Evolutionary conservation across 1,140 invertebrate species (phyloP), one percentile per base, ranked within the genome.

Genomic region (Galleria mellonella): DNA sequence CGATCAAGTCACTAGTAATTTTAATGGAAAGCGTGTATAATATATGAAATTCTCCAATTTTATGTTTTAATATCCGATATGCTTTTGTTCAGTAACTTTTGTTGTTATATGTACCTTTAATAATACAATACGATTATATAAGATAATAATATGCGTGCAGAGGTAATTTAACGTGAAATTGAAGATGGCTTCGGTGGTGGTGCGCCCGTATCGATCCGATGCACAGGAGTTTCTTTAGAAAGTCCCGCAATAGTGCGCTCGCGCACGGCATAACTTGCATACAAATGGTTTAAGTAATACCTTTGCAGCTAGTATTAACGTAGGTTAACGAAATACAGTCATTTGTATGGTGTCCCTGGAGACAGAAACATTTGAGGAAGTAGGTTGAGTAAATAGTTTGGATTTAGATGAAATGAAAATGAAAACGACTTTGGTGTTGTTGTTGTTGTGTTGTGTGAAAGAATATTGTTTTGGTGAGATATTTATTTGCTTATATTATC

Each of bases 201-300:
- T 51, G 60, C 58, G 63, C 62, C 62, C 39, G 47, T 39, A 53
- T 59, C 55, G 58, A 63, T 55, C 36, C 54, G 52, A 51, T 62
- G 51, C 65, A 56, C 62, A 67, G 60, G 64, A 76, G 67, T 83
- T 84, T 84, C 76, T 67, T 55, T 74, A 84, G 77, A 84, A 82
- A 82, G 77, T 78, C 61, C 70, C 74, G 70, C 69, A 63, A 72
- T 61, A 50, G 62, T 55, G 59, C 68, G 66, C 29, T 59, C 62
- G 62, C 43, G 59, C 69, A 55, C 44, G 43, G 57, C 62, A 71
- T 60, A 69, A 63, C 65, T 68, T 69, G 79, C 72, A 84, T 84
- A 84, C 77, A 77, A 82, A 84, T 74, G 60, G 49, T 55, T 53
- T 48, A 55, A 47, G 43, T 54, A 35, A 47, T 67, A 66, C 68